Percentiles rank a stretch among this genome's conserved stretches.
phyloP scores from a whole-genome alignment of 2,113 vertebrate genomes.

The Enhydra lutris region DNA sequence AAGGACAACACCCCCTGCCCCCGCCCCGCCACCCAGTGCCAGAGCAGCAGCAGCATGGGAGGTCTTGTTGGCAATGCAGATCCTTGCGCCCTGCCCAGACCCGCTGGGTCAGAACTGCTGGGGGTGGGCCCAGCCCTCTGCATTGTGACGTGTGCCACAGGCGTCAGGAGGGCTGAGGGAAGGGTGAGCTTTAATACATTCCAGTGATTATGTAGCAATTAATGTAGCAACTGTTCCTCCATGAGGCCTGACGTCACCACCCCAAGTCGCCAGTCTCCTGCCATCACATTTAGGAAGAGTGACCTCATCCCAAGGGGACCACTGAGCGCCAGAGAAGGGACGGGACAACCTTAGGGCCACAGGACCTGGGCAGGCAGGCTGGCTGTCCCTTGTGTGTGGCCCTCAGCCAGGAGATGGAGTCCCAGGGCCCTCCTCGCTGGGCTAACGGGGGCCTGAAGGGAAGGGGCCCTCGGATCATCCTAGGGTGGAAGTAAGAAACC shows the following conservation, averaged over 20 bases:
- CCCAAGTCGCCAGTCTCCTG: no score
- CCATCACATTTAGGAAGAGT: accelerated
- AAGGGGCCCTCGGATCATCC: neutral
- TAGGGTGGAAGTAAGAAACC: neutral
- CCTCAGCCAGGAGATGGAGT: neutral
- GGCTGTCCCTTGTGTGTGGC: neutral
- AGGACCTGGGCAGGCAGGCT: accelerated
- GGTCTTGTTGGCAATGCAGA: neutral
- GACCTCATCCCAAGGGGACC: neutral
- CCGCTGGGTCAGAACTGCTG: neutral
- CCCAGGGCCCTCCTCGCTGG: accelerated
- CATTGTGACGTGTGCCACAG: neutral
- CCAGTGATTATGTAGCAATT: neutral
- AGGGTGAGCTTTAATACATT: neutral
- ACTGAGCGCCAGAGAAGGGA: neutral
- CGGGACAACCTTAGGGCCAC: neutral
- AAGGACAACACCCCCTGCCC: neutral
- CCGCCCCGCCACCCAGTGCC: no score
- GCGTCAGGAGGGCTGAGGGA: neutral
- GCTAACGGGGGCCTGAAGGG: accelerated
- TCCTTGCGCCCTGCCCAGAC: neutral
- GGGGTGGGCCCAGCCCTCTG: neutral
- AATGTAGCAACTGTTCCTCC: neutral
- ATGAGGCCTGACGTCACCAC: neutral
- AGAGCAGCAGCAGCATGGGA: no score